Evolutionary conservation across 2,888 invertebrate species (phyloP), one percentile per base, ranked within the genome.

Genomic region (Dicyrtomina minuta): DNA sequence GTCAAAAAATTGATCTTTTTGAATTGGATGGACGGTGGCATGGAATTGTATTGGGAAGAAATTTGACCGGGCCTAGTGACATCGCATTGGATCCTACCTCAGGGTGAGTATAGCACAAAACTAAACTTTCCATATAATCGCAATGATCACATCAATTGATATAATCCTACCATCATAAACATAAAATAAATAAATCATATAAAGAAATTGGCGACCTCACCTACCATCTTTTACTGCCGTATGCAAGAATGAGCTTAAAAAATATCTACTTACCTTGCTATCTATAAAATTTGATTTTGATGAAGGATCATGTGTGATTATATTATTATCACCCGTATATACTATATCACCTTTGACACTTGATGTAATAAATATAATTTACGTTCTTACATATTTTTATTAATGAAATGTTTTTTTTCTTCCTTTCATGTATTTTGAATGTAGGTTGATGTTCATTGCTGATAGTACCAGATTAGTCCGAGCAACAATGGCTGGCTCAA

Each of bases 401-500:
- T 33, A 17, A 39, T 33, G 17, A 10, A 12, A 22, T 24, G 13
- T n/a, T 4, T 44, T 61, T 41, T 41, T 41, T 33, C 26, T 55
- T 41, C 58, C 26, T 55, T 55, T 6, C 22, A 15, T 22, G n/a
- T 51, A 1, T 5, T 8, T 64, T 4, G 24, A n/a, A 2, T 39
- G 20, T 79, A 84, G 84, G 53, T 83, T 83, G 70, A 82, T 86
- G 83, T 86, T 86, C 80, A 84, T 85, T 76, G 83, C 85, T 46
- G 85, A 86, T 78, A 82, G 81, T 70, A 83, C 82, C 70, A 81
- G 84, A 41, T 79, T 84, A 69, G 84, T 96, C 33, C 86, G 94
- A 62, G 92, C 94, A 0, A 91, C 95, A 79, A 96, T 97, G 96
- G 96, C 96, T 81, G 96, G 96, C 2, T 92, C 93, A 0, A 88